Evolutionary conservation across 2,797 vertebrate genomes (phyloP), one percentile per base, ranked within the genome.

Genomic region (Cirrhinus mrigala): DNA sequence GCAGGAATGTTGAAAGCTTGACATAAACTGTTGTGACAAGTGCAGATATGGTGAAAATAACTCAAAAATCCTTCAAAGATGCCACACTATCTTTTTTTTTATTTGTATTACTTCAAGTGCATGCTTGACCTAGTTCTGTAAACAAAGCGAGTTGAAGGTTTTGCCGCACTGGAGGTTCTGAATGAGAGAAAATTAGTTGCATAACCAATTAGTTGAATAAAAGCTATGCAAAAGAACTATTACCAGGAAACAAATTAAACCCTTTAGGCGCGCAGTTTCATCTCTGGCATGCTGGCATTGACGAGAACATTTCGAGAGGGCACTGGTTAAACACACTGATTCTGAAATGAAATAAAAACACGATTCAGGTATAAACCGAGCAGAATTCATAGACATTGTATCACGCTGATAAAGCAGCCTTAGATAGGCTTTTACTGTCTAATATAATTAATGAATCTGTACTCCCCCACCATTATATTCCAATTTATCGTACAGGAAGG

Each of bases 11-110:
- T 77, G n/a, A 77, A 77, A 54, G 73, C 82, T 84, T 77, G 73
- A 84, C 73, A 84, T 76, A 78, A 84, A 68, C 60, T 58, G 91
- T 92, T 89, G 90, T 92, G 93, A 84, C 73, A 78, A 69, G 82
- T 52, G 74, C 82, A 68, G 83, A 79, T 84, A 60, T 14, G 37
- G 40, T 70, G 27, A 85, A 85, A 79, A 85, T 78, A 84, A 69
- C 74, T 78, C 9, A 50, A 33, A 56, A 79, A 70, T 68, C 50
- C 18, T 79, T 81, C 50, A 50, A 80, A 75, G 3, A 20, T 50
- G 11, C 60, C 33, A 37, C 46, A 50, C 44, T 46, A 44, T 62
- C 27, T 50, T 52, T 75, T n/a, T n/a, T 27, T 79, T 48, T 78
- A 73, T 27, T 62, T 44, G 54, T 73, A 54, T 73, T 48, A 75